Base-by-base conservation (phyloP, 2,797 vertebrate genomes). In the Rhinichthys osculus region DNA sequence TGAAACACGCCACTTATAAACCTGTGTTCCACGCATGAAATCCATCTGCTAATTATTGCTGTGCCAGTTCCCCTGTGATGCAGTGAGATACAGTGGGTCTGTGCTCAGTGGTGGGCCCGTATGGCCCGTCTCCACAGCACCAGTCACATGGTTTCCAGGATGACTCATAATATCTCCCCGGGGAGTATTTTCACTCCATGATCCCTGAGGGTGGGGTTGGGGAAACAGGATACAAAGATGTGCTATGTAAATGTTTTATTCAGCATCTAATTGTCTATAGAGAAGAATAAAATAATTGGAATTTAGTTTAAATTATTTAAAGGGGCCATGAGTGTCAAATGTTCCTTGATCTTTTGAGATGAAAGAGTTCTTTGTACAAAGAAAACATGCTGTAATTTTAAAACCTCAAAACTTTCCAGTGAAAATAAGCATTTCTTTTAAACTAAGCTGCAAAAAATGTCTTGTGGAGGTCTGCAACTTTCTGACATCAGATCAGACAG, bases 1-100 rank as follows among this genome's bases (percentile, higher is more conserved):
- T 54, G 27, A 62, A 70, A 79, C 19, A 42, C 30, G 1, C 30
- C 64, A 78, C 17, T 33, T 30, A 54, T 59, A 42, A 42, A 30
- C 23, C 66, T 59, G n/a, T 33, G 74, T 77, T 81, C 35, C 81
- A 82, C 59, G 80, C 77, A 64, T 38, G 52, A 19, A 80, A 16
- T 81, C 87, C 83, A 88, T 88, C 89, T 88, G 85, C 73, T 84
- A 33, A 62, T 47, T 81, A 44, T 81, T 85, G 83, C 86, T 85
- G 74, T 89, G 87, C 85, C 83, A 87, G 54, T 78, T 30, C 47
- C 78, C 74, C 40, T 19, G 33, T n/a, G 78, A 84, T 62, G 84
- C 66, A 30, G 23, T 52, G 44, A 11, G 76, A 82, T 70, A 82
- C 86, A 82, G 62, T 70, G 50, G 50, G 54, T 59, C 57, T 64